Base-by-base conservation (phyloP, 2,888 invertebrate genomes). In the Didymodactylos carnosus region DNA sequence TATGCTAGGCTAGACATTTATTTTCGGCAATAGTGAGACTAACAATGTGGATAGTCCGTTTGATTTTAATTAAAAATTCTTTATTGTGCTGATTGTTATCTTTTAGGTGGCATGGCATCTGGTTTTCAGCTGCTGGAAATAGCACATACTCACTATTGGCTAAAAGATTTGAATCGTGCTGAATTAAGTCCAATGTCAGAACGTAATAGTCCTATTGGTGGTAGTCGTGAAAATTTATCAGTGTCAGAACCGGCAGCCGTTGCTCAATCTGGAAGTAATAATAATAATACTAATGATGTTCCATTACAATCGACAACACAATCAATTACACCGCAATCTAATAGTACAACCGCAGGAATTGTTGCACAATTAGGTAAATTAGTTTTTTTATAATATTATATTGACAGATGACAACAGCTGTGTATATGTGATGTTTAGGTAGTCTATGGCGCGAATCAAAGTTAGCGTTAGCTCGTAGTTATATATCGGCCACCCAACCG, bases 81-180 rank as follows among this genome's bases (percentile, higher is more conserved):
- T n/a, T n/a, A n/a, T n/a, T n/a, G n/a, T n/a, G n/a, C n/a, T n/a
- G n/a, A n/a, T n/a, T n/a, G n/a, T n/a, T n/a, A n/a, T n/a, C n/a
- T n/a, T n/a, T 86, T 93, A 2, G 95, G 95, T 43, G 98, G 98
- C 29, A 93, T 95, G 91, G 86, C 86, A 1, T 94, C 94, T 6
- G 93, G 92, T 27, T 95, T 94, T 84, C 93, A 94, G 84, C 87
- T 97, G 77, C 89, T 97, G 80, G 98, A 99, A 86, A 94, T 99
- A 81, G 92, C 94, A 4, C 97, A 99, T 83, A 99, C 98, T 0
- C 97, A 98, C 84, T 99, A 90, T 82, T 94, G 94, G 62, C 29
- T 71, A 19, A 29, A 72, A 29, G 70, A 62, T 29, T n/a, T n/a
- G n/a, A n/a, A 14, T 25, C 41, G 62, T 2, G 41, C 16, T 41